Evolutionary conservation across 2,797 vertebrate genomes (phyloP).

Genomic region (Huso huso): DNA sequence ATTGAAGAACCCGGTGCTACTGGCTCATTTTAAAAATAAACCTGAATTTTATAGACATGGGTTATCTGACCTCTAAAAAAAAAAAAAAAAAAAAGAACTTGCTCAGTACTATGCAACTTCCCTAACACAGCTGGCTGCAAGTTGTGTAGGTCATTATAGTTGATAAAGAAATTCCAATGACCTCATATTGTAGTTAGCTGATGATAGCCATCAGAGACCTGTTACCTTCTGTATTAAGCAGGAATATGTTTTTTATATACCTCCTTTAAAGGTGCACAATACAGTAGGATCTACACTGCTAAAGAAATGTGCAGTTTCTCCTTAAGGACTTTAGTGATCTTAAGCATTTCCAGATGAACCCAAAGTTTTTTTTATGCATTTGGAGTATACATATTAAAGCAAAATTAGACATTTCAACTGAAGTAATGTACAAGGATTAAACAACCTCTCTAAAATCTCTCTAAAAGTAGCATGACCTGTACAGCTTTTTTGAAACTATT

Average conservation of each 20-base stretch:
- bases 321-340: slow-evolving; percentile 6
- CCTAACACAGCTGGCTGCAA: background rate
- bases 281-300: slow-evolving; percentile 4
- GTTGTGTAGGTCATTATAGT: too few species aligned
- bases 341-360: slow-evolving; percentile 16
- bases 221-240: background rate
- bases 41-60: too few species aligned
- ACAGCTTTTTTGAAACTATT: too few species aligned
- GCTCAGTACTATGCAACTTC: background rate
- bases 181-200: background rate
- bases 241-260: background rate
- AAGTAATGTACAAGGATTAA: too few species aligned
- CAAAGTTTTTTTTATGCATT: slow-evolving; percentile 12
- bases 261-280: slow-evolving; percentile 1
- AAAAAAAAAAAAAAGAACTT: too few species aligned
- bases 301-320: slow-evolving; percentile 10
- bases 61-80: too few species aligned
- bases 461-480: too few species aligned
- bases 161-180: background rate
- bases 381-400: slow-evolving; percentile 9
- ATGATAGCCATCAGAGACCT: slow-evolving; percentile 1
- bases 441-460: too few species aligned
- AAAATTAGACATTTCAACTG: background rate
- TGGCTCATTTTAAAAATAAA: too few species aligned
- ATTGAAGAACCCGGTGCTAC: too few species aligned